phyloP scores from a whole-genome alignment of 2,797 vertebrate genomes.

The Enteromius paludinosus region DNA sequence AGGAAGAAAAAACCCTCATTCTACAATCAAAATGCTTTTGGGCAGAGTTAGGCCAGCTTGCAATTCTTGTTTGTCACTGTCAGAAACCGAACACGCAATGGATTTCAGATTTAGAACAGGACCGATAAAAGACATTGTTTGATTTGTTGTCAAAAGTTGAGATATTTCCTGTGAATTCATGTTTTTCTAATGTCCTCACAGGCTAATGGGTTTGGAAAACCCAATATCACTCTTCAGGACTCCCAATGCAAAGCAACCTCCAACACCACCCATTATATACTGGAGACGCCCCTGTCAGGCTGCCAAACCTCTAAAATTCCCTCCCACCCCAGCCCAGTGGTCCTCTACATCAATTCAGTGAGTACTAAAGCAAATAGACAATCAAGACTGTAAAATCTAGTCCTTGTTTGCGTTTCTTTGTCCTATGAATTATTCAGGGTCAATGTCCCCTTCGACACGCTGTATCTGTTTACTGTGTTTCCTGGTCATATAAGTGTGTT shows the following conservation, averaged over 20 bases:
- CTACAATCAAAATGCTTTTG: constrained; percentile 67
- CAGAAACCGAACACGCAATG: not conserved
- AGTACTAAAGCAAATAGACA: constrained; percentile 65
- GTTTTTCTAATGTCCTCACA: constrained; percentile 65
- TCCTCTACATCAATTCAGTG: constrained; percentile 90
- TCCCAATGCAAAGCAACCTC: constrained; percentile 87
- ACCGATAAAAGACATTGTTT: not conserved
- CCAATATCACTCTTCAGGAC: constrained; percentile 89
- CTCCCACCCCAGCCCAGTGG: constrained; percentile 67
- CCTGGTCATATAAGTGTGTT: constrained; percentile 18
- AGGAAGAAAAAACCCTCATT: constrained; percentile 68
- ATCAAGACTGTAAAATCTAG: not conserved
- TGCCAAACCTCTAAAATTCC: constrained; percentile 81
- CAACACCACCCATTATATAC: constrained; percentile 93
- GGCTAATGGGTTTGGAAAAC: constrained; percentile 81
- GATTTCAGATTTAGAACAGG: constrained; percentile 1
- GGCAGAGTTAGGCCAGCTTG: constrained; percentile 67
- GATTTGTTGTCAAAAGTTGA: constrained; percentile 1
- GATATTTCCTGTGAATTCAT: constrained; percentile 36
- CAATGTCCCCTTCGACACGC: not conserved
- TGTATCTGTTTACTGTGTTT: constrained; percentile 8
- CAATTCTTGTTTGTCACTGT: constrained; percentile 70
- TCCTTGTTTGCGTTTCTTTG: not conserved
- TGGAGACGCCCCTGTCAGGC: constrained; percentile 85
- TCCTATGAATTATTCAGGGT: not conserved